Evolutionary conservation across 2,797 vertebrate species (phyloP).

Genomic region (Borostomias antarcticus): DNA sequence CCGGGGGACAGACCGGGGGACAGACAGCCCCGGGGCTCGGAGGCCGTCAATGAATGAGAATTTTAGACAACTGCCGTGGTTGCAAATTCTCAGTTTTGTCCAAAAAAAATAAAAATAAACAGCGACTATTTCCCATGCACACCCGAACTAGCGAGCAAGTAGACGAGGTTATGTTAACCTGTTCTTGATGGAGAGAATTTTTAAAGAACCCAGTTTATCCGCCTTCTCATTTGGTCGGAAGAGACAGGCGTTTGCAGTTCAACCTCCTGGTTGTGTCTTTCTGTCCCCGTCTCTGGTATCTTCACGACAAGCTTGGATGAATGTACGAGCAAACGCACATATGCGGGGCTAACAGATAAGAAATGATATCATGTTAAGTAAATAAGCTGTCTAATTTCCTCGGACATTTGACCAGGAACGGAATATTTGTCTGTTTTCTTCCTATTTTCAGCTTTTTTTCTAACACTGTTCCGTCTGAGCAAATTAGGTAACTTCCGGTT

Average conservation of each 20-base stretch:
- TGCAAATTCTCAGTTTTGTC: background rate
- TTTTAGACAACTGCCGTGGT: slow-evolving; percentile 13
- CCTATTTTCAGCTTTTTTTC: slow-evolving; percentile 3
- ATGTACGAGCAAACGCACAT: background rate
- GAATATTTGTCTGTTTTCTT: slow-evolving; percentile 3
- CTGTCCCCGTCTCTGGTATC: background rate
- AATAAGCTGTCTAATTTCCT: background rate
- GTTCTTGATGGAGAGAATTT: background rate
- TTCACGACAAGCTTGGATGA: background rate
- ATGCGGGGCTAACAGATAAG: background rate
- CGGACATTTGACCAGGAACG: slow-evolving; percentile 5
- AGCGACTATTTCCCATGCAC: background rate
- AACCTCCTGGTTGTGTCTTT: background rate
- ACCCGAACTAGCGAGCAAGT: background rate
- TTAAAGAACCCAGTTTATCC: slow-evolving; percentile 20
- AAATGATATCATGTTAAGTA: background rate
- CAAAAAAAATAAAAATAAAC: too few relatives aligned
- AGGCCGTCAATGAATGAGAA: slow-evolving; percentile 47
- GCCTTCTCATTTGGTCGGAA: slow-evolving; percentile 11
- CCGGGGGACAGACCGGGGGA: too few relatives aligned
- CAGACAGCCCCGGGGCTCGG: slow-evolving; percentile 58
- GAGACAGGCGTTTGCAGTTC: slow-evolving; percentile 1
- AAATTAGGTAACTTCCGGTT: slow-evolving; percentile 16
- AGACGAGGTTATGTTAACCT: background rate
- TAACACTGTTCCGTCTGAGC: slow-evolving; percentile 6